Conservation (phyloP, 2,797 vertebrate genomes). For the Clarias pachynema region DNA sequence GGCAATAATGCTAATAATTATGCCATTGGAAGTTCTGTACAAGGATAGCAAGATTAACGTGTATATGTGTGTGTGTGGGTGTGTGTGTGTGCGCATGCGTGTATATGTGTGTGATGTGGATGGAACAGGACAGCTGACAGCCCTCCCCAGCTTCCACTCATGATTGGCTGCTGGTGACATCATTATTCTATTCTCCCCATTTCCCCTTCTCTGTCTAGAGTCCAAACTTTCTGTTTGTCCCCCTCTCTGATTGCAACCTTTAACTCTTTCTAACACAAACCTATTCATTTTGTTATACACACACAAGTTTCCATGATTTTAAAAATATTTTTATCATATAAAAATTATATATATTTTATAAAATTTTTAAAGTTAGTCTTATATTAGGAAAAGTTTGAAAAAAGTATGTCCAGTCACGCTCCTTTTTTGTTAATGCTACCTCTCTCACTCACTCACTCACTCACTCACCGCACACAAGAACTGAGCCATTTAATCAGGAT, state of each 20-base stretch:
- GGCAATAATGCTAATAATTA: not conserved
- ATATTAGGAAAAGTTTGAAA: too few species aligned
- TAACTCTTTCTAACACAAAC: not conserved
- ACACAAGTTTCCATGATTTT: not conserved
- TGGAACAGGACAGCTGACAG: conserved; percentile 69
- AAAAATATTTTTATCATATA: not conserved
- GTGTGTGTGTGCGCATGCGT: conserved; percentile 24
- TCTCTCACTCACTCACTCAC: conserved; percentile 61
- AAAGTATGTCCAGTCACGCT: not conserved
- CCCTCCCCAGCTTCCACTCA: conserved; percentile 65
- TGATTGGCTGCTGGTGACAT: conserved; percentile 80
- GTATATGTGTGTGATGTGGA: conserved; percentile 44
- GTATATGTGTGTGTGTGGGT: not conserved
- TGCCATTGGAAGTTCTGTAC: not conserved
- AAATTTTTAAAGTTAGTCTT: not conserved
- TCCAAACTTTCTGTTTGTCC: conserved; percentile 49
- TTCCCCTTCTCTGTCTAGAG: conserved; percentile 60
- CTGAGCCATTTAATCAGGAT: conserved; percentile 20
- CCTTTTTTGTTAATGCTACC: conserved; percentile 15
- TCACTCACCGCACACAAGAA: not conserved
- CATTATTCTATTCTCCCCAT: conserved; percentile 72
- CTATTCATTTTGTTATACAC: not conserved
- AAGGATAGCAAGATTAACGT: not conserved
- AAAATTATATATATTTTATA: too few species aligned
- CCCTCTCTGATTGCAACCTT: conserved; percentile 52